phyloP scores from a whole-genome alignment of 35 echinoderm and acorn worm genomes.

The Hemicentrotus pulcherrimus region DNA sequence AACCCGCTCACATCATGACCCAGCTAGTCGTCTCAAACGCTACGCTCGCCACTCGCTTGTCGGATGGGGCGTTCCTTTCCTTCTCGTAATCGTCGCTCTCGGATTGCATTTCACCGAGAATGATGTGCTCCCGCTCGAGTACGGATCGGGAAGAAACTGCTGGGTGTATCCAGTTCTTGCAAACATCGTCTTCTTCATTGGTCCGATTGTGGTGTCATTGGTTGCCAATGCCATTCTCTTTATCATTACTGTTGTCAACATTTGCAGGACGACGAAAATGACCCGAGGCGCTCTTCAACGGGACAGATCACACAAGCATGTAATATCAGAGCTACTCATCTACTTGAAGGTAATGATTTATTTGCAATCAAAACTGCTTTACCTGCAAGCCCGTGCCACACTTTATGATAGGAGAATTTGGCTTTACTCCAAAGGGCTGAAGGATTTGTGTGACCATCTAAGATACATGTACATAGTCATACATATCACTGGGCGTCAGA shows the following conservation, averaged over 20 bases:
- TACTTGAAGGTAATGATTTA: background rate
- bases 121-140: background rate
- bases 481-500: too few relatives aligned
- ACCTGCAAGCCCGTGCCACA: too few relatives aligned
- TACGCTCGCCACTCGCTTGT: background rate
- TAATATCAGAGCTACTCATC: background rate
- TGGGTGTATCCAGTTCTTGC: constrained; percentile 35
- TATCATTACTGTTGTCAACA: background rate
- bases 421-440: too few relatives aligned
- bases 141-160: constrained; percentile 21
- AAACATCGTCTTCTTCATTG: background rate
- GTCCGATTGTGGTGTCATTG: background rate
- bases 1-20: background rate
- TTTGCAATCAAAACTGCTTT: too few relatives aligned
- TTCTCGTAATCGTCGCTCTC: background rate
- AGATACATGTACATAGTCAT: too few relatives aligned
- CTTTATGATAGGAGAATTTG: too few relatives aligned
- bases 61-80: background rate
- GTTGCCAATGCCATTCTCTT: constrained; percentile 16
- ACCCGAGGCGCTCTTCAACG: background rate
- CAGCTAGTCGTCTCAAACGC: background rate
- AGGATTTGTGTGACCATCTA: too few relatives aligned
- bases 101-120: constrained; percentile 18
- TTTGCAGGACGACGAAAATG: background rate
- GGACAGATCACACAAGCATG: background rate